These are phyloP conservation scores for Sebastes miniatus DNA, from an alignment of 2,797 vertebrate species.

Conservation along the genomic window DNA sequence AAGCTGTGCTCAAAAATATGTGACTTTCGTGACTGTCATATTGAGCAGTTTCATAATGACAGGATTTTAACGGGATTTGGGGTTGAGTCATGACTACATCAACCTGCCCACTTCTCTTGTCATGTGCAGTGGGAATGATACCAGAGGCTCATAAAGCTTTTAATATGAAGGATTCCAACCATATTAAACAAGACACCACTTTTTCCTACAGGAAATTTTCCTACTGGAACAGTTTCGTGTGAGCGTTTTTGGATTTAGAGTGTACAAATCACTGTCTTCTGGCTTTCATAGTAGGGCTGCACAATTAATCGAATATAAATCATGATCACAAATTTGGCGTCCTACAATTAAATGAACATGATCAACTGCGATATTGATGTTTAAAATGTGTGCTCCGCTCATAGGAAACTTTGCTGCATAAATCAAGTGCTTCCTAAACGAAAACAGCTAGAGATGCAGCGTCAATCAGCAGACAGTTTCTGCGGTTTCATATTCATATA, in stretches of 20 bases:
- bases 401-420: too few relatives aligned
- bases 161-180: neutral
- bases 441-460: too few relatives aligned
- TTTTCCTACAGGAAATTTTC: neutral
- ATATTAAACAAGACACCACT: neutral
- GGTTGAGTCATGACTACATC: constrained; percentile 15
- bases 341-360: too few relatives aligned
- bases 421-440: too few relatives aligned
- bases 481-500: too few relatives aligned
- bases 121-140: neutral
- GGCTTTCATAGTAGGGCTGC: neutral
- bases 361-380: too few relatives aligned
- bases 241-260: neutral
- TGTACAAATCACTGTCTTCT: neutral
- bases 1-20: constrained; percentile 47
- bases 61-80: constrained; percentile 37
- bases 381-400: too few relatives aligned
- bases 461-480: too few relatives aligned
- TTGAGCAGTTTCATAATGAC: constrained; percentile 39
- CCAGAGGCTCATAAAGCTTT: neutral
- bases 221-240: neutral
- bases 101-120: neutral
- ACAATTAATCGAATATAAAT: too few relatives aligned
- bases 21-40: constrained; percentile 30
- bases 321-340: too few relatives aligned